Evolutionary conservation across 2,113 vertebrate genomes (phyloP).

Genomic region (Hystrix cristata): DNA sequence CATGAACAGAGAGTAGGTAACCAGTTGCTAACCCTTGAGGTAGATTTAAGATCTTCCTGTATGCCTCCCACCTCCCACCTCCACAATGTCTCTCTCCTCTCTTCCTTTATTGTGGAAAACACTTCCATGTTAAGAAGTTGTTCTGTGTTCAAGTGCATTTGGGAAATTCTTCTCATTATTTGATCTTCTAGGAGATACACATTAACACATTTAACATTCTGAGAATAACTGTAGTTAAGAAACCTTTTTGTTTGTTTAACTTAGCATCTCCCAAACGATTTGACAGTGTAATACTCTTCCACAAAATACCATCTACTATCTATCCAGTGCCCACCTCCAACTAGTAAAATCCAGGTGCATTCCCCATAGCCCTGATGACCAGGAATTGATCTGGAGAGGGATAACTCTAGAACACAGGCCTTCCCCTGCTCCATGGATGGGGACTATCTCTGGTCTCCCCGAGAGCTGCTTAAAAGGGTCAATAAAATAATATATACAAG

Average conservation of each 20-base stretch:
- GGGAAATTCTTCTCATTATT: not conserved
- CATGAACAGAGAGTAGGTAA: not conserved
- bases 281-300: not conserved
- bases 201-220: not conserved
- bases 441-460: not conserved
- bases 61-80: not conserved
- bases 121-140: not conserved
- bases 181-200: not conserved
- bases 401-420: not conserved
- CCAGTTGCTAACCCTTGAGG: not conserved
- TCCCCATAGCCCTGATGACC: not conserved
- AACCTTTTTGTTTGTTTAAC: constrained; percentile 21
- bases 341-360: not conserved
- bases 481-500: not conserved
- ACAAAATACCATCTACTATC: not conserved
- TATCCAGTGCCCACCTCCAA: not conserved
- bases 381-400: not conserved
- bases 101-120: not conserved
- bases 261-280: not conserved
- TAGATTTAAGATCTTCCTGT: not conserved
- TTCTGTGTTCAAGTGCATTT: not conserved
- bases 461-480: not conserved
- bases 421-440: fast-evolving
- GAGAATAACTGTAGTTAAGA: not conserved
- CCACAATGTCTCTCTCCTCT: not conserved